These are phyloP conservation scores for Brachionus rotundiformis DNA, from an alignment of 1,140 invertebrate genomes.

Conservation along the genomic window DNA sequence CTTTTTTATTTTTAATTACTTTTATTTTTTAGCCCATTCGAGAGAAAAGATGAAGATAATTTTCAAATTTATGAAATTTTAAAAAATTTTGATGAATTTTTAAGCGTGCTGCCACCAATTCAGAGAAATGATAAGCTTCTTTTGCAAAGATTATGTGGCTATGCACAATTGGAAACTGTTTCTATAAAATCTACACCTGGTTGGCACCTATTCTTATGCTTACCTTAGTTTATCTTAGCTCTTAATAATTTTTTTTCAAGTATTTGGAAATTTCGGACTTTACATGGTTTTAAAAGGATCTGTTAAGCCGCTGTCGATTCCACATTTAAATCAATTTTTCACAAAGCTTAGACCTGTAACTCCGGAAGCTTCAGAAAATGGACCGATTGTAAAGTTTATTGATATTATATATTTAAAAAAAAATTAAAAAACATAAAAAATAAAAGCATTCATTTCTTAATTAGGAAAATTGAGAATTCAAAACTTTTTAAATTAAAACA, in stretches of 20 bases:
- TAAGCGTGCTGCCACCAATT: slow-evolving; percentile 57
- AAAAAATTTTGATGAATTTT: slow-evolving; percentile 58
- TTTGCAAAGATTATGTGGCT: background rate
- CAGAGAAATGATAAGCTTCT: slow-evolving; percentile 50
- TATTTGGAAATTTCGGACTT: slow-evolving; percentile 61
- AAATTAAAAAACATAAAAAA: background rate
- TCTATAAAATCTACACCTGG: slow-evolving; percentile 13
- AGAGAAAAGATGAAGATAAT: slow-evolving; percentile 60
- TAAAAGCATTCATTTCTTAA: too few relatives aligned
- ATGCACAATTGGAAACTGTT: slow-evolving; percentile 6
- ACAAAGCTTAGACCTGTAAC: slow-evolving; percentile 11
- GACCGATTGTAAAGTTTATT: slow-evolving; percentile 13
- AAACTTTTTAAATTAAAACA: background rate
- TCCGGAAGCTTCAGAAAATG: slow-evolving; percentile 20
- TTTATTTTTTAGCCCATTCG: slow-evolving; percentile 55
- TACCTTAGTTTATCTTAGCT: background rate
- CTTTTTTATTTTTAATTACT: background rate
- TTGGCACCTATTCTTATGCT: background rate
- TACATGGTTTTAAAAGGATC: slow-evolving; percentile 61
- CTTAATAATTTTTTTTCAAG: slow-evolving; percentile 53
- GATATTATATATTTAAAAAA: background rate
- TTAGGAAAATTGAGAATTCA: too few relatives aligned
- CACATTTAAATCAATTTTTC: slow-evolving; percentile 13
- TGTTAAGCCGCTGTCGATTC: slow-evolving; percentile 55
- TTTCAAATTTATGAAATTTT: slow-evolving; percentile 59